phyloP scores from a whole-genome alignment of 1,140 invertebrate species.

The Eufriesea mexicana region DNA sequence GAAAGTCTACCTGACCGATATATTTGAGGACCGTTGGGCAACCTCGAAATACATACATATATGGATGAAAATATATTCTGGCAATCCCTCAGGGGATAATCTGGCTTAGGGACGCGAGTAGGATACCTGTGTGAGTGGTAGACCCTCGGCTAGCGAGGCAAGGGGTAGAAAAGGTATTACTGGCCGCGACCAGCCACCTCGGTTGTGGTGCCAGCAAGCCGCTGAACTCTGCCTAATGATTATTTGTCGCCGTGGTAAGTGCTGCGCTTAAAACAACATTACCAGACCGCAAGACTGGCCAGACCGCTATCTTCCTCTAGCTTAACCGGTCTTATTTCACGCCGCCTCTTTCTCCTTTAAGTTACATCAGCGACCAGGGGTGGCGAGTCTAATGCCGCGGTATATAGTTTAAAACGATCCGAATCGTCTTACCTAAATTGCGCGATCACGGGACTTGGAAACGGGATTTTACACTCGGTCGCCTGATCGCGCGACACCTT shows the following conservation, averaged over 20 bases:
- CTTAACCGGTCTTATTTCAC: slow-evolving; percentile 52
- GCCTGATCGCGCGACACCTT: too few relatives aligned
- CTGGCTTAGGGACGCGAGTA: slow-evolving; percentile 69
- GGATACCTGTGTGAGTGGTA: slow-evolving; percentile 52
- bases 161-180: slow-evolving; percentile 66
- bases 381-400: slow-evolving; percentile 20
- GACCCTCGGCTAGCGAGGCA: slow-evolving; percentile 36
- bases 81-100: slow-evolving; percentile 72
- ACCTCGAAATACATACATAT: slow-evolving; percentile 59
- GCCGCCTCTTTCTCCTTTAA: slow-evolving; percentile 25
- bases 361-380: neutral
- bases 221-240: slow-evolving; percentile 73
- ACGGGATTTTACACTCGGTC: too few relatives aligned
- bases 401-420: slow-evolving; percentile 43
- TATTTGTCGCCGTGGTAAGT: slow-evolving; percentile 74
- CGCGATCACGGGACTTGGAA: neutral
- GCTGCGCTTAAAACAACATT: slow-evolving; percentile 73
- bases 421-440: slow-evolving; percentile 31
- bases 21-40: slow-evolving; percentile 47
- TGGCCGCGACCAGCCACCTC: slow-evolving; percentile 54
- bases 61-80: slow-evolving; percentile 72
- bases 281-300: slow-evolving; percentile 64
- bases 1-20: slow-evolving; percentile 60
- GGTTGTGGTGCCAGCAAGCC: slow-evolving; percentile 56
- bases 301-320: slow-evolving; percentile 51